phyloP scores from a whole-genome alignment of 2,113 vertebrate genomes.

The Pedetes capensis region DNA sequence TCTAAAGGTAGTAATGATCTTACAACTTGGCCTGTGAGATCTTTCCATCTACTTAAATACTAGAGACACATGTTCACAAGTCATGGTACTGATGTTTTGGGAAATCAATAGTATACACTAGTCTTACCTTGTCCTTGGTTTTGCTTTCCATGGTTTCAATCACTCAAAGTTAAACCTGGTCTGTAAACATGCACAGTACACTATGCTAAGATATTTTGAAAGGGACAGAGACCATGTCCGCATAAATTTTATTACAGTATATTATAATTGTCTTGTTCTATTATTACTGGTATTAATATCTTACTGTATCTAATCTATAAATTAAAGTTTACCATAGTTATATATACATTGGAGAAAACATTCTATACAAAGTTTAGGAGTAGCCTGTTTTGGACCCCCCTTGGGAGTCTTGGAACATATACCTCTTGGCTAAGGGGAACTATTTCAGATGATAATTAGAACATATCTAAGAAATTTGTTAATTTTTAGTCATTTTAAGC shows the following conservation, averaged over 20 bases:
- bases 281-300: neutral
- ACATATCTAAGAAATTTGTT: neutral
- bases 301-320: neutral
- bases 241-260: neutral
- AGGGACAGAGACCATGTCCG: neutral
- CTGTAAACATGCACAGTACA: neutral
- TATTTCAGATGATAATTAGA: neutral
- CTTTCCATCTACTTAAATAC: neutral
- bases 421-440: neutral
- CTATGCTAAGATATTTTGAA: neutral
- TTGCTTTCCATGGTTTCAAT: neutral
- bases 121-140: neutral
- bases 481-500: neutral
- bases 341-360: neutral
- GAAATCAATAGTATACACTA: neutral
- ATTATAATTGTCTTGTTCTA: too few relatives aligned
- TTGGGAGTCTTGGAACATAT: too few relatives aligned
- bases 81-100: neutral
- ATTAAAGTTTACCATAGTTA: too few relatives aligned
- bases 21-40: neutral
- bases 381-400: neutral
- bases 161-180: neutral
- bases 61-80: neutral
- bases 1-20: neutral
- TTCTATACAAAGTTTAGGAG: neutral